phyloP scores from a whole-genome alignment of 2,797 vertebrate species.

The Hybognathus amarus region DNA sequence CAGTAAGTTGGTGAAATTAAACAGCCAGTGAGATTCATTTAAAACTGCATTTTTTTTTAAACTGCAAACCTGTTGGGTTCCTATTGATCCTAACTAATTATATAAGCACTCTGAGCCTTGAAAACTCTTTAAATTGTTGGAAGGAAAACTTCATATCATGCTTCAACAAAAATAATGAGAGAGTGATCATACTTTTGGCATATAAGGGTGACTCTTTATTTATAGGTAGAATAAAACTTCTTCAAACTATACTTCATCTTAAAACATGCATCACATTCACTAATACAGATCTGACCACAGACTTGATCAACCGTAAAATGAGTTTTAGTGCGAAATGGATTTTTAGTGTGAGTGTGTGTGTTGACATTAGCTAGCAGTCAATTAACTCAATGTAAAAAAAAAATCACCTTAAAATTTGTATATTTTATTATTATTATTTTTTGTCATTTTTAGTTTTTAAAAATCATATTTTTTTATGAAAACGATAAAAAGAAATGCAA shows the following conservation, averaged over 20 bases:
- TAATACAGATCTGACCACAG: not conserved
- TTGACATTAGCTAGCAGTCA: not conserved
- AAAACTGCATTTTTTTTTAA: not conserved
- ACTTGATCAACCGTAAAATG: too few relatives aligned
- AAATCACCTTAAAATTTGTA: not conserved
- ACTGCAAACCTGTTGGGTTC: slow-evolving; percentile 1
- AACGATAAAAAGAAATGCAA: not conserved
- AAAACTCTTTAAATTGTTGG: slow-evolving; percentile 13
- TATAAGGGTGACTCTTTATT: not conserved
- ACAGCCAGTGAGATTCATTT: slow-evolving; percentile 23
- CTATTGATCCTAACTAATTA: not conserved
- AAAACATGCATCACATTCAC: not conserved
- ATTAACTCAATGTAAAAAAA: not conserved
- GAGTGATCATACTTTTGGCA: not conserved
- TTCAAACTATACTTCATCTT: not conserved
- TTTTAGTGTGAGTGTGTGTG: not conserved
- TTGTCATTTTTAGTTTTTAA: not conserved
- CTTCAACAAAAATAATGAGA: not conserved
- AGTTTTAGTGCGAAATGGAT: not conserved
- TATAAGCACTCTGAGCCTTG: not conserved
- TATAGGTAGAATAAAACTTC: not conserved
- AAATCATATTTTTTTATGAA: not conserved
- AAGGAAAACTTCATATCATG: not conserved
- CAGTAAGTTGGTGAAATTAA: slow-evolving; percentile 22
- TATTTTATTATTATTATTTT: not conserved